A percentile compares a stretch with the other conserved stretches of the same genome.
Conservation (phyloP, 2,797 vertebrate species). For the Momotus momota region DNA sequence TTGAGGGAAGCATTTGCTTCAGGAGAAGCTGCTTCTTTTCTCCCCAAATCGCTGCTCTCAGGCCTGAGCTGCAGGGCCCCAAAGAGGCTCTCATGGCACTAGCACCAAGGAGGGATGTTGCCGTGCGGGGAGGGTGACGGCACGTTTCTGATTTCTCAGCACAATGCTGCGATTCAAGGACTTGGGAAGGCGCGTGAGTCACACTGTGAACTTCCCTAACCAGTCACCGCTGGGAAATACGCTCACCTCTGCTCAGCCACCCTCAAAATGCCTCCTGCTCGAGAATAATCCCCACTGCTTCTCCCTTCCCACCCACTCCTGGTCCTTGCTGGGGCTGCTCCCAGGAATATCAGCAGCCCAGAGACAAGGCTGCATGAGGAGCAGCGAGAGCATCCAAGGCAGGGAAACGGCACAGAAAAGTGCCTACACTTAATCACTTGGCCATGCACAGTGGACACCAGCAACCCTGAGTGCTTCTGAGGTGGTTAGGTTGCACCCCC, state of each 20-base stretch:
- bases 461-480: neutral
- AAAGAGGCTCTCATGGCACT: rapidly evolving
- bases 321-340: neutral
- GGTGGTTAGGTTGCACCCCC: neutral
- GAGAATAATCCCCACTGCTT: neutral
- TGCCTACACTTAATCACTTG: neutral
- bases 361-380: neutral
- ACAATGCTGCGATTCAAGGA: conserved; percentile 68
- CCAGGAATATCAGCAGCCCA: rapidly evolving
- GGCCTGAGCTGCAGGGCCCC: neutral
- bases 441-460: rapidly evolving
- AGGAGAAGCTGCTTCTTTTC: neutral
- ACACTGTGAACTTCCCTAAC: conserved; percentile 46
- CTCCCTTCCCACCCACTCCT: neutral
- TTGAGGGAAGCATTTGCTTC: neutral
- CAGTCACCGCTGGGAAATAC: conserved; percentile 32
- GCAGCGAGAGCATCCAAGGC: neutral
- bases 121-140: neutral
- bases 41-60: rapidly evolving
- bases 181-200: conserved; percentile 58
- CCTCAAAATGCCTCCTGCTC: neutral
- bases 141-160: conserved; percentile 47
- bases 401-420: neutral
- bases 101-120: neutral
- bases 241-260: conserved; percentile 11